Conservation (phyloP, 2,113 vertebrate genomes). For the Deroptyus accipitrinus region DNA sequence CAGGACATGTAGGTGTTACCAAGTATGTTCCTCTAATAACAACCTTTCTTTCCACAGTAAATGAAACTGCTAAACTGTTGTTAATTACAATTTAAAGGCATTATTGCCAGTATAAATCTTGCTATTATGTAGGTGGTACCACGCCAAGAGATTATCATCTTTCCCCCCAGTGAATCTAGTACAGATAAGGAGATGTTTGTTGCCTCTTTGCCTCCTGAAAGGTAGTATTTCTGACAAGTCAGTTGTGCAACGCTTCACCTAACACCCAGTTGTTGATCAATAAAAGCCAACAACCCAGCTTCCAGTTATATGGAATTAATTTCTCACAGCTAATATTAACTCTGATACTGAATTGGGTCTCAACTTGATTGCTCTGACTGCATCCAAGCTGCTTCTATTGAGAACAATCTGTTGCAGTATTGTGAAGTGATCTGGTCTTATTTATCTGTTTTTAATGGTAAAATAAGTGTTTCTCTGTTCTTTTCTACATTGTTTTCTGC, state of each 20-base stretch:
- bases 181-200: not conserved
- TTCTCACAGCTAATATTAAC: not conserved
- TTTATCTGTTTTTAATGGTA: accelerated
- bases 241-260: not conserved
- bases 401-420: accelerated
- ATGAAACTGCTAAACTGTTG: not conserved
- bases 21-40: accelerated
- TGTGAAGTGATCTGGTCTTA: not conserved
- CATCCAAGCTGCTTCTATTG: not conserved
- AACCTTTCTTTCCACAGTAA: not conserved
- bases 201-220: not conserved
- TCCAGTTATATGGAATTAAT: not conserved
- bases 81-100: not conserved
- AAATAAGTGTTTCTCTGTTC: not conserved
- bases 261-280: not conserved
- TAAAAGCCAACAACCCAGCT: not conserved
- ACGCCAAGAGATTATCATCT: not conserved
- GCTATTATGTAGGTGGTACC: not conserved
- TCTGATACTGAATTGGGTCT: not conserved
- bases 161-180: not conserved
- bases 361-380: not conserved
- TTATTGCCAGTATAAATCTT: not conserved
- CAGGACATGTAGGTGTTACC: too few species aligned
- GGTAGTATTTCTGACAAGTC: not conserved
- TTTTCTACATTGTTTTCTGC: accelerated